Conservation (phyloP, 2,113 vertebrate genomes). For the Clarias macrocephalus region DNA sequence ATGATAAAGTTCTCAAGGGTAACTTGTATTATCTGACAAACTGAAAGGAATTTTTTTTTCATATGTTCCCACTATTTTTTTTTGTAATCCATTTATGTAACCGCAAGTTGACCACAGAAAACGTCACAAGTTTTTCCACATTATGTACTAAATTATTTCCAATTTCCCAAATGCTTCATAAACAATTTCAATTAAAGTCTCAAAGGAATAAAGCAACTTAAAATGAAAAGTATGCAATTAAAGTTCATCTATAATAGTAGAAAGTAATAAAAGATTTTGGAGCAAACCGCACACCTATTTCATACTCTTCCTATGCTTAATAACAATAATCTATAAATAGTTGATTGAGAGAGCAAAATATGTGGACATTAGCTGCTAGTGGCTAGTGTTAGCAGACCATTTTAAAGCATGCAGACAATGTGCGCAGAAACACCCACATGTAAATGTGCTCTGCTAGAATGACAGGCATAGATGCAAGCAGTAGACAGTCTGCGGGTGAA, state of each 20-base stretch:
- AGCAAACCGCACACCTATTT: too few relatives aligned
- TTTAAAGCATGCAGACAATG: background rate
- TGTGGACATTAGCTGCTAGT: background rate
- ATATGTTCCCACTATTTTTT: background rate
- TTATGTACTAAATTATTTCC: background rate
- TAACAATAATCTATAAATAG: background rate
- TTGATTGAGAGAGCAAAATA: background rate
- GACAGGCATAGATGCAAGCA: background rate
- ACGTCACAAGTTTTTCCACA: background rate
- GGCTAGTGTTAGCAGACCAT: constrained; percentile 11
- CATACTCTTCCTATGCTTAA: too few relatives aligned
- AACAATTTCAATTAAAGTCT: background rate
- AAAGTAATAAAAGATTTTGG: background rate
- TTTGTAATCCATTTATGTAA: background rate
- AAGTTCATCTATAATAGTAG: background rate
- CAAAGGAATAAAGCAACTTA: background rate
- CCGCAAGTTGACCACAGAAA: background rate
- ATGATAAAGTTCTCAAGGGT: background rate
- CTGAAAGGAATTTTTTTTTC: background rate
- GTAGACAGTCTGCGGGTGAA: constrained; percentile 1
- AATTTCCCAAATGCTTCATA: background rate
- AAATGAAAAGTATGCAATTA: background rate
- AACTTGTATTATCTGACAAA: background rate
- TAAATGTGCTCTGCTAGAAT: constrained; percentile 9
- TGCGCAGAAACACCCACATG: constrained; percentile 14